Conservation (phyloP, 2,797 vertebrate genomes). For the Paedocypris micromegethes region DNA sequence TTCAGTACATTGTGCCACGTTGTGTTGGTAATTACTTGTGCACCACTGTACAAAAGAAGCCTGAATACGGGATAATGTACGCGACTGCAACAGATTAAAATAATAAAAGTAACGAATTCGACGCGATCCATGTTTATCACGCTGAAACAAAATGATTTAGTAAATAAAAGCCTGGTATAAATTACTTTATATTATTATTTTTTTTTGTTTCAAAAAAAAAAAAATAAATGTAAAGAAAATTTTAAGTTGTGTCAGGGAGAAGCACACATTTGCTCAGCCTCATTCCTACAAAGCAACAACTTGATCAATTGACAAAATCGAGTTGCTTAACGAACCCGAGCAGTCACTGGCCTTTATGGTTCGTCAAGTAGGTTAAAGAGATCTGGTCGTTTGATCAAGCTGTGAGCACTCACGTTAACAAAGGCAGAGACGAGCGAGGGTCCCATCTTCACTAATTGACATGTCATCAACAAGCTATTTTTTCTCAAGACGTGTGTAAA, state of each 20-base stretch:
- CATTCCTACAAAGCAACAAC: background rate
- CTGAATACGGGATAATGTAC: too few species aligned
- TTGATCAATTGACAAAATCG: constrained; percentile 23
- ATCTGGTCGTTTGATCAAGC: constrained; percentile 6
- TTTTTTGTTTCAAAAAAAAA: too few species aligned
- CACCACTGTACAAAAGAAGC: too few species aligned
- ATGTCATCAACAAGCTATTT: constrained; percentile 14
- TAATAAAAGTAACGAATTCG: too few species aligned
- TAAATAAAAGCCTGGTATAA: too few species aligned
- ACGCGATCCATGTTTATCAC: too few species aligned
- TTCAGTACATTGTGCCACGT: background rate
- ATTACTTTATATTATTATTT: too few species aligned
- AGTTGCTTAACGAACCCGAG: constrained; percentile 21
- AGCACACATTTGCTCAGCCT: background rate
- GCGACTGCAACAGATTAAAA: too few species aligned
- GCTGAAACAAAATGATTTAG: too few species aligned
- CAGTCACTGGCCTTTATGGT: constrained; percentile 3
- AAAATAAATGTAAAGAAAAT: too few species aligned
- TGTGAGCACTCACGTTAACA: constrained; percentile 3
- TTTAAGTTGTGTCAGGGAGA: background rate
- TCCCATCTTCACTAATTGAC: constrained; percentile 11
- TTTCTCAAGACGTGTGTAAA: constrained; percentile 25
- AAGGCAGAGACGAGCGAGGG: background rate
- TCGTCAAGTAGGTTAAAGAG: constrained; percentile 14
- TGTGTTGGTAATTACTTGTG: background rate